Conservation (phyloP, 2,797 vertebrate genomes). For the Emydoidea blandingii region DNA sequence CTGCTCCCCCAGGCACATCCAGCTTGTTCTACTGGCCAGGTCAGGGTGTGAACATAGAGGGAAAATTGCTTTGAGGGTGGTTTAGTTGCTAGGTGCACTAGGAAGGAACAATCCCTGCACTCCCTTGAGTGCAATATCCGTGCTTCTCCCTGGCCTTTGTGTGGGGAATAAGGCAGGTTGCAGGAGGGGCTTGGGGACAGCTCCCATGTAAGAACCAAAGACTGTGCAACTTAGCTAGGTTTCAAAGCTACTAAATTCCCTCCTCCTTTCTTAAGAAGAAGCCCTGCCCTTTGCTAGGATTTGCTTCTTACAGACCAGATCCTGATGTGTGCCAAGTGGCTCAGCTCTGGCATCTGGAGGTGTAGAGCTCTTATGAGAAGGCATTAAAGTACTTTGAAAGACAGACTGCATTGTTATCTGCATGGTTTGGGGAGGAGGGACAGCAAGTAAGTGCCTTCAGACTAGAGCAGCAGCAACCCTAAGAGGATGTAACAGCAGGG, state of each 20-base stretch:
- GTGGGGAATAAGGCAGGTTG: not conserved
- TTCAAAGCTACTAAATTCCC: not conserved
- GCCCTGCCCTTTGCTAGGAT: not conserved
- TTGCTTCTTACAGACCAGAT: not conserved
- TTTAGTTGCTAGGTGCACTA: not conserved
- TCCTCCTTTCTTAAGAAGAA: not conserved
- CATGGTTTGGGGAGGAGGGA: not conserved
- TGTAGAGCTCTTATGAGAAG: not conserved
- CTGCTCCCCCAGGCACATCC: not conserved
- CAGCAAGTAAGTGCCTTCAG: not conserved
- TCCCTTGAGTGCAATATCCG: not conserved
- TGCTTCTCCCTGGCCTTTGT: not conserved
- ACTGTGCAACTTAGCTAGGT: not conserved
- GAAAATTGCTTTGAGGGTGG: not conserved
- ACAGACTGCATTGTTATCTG: not conserved
- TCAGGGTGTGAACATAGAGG: not conserved
- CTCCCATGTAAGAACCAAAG: not conserved
- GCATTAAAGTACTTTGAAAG: not conserved
- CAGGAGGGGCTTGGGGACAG: not conserved
- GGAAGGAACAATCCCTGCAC: not conserved
- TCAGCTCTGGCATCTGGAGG: not conserved
- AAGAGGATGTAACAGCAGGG: not conserved
- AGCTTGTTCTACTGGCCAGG: not conserved
- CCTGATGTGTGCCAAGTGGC: not conserved
- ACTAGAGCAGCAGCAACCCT: not conserved